Percentiles rank a stretch among this genome's conserved stretches.
Evolutionary conservation across 1,140 invertebrate genomes (phyloP).

Genomic region (Drosophila tani): DNA sequence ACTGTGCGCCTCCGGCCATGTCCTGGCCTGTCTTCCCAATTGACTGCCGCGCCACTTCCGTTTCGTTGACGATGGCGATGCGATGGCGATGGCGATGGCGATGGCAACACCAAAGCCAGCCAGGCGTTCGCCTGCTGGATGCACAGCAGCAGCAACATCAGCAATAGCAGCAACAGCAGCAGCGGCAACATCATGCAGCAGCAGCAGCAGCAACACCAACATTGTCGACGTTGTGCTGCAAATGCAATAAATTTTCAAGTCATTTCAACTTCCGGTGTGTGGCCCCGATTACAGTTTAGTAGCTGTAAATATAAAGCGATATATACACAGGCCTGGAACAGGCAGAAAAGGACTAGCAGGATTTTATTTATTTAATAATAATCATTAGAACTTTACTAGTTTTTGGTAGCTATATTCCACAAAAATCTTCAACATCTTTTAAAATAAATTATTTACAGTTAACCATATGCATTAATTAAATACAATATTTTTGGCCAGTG

Average conservation of each 20-base stretch:
- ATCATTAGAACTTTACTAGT: neutral
- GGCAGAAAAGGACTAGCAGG: neutral
- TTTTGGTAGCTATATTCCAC: no score
- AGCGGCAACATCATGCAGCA: conserved; percentile 13
- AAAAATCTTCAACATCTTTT: neutral
- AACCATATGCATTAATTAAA: neutral
- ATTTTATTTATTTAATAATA: neutral
- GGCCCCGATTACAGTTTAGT: conserved; percentile 82
- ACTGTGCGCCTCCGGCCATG: conserved; percentile 63
- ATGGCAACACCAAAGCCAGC: conserved; percentile 51
- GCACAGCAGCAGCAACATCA: conserved; percentile 58
- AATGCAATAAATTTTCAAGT: conserved; percentile 84
- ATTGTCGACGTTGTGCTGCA: conserved; percentile 48
- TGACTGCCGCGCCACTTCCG: conserved; percentile 80
- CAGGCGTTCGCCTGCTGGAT: conserved; percentile 58
- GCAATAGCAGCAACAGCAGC: conserved; percentile 17
- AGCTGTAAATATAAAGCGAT: conserved; percentile 77
- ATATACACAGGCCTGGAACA: conserved; percentile 17
- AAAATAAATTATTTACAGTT: neutral
- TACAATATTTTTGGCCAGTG: neutral
- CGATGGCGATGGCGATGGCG: conserved; percentile 25
- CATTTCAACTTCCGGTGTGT: conserved; percentile 82
- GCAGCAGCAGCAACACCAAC: conserved; percentile 30
- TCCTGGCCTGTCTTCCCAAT: conserved; percentile 67
- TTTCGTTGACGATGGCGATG: conserved; percentile 53